Percentiles rank a stretch among this genome's conserved stretches.
phyloP scores from a whole-genome alignment of 64 coral and sea anemone species.

The Actinia equina region DNA sequence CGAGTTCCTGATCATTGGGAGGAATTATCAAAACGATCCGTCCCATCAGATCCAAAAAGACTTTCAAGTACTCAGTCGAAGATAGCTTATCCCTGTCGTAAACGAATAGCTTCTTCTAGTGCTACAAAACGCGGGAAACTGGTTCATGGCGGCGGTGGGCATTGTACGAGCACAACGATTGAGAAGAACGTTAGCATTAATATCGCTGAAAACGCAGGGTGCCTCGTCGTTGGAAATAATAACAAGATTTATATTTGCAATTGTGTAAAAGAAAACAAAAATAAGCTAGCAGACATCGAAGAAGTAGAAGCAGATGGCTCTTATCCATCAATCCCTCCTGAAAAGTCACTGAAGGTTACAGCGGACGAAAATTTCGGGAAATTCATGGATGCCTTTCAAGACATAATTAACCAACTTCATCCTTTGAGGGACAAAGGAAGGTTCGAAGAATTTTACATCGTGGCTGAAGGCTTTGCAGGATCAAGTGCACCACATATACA shows the following conservation, averaged over 20 bases:
- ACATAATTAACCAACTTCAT: slow-evolving; percentile 12
- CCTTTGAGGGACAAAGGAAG: slow-evolving; percentile 51
- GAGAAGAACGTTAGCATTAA: not conserved
- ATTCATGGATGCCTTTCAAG: not conserved
- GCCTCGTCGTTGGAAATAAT: not conserved
- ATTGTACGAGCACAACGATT: not conserved
- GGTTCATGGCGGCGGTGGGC: not conserved
- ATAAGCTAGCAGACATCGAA: not conserved
- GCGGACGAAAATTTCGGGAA: not conserved
- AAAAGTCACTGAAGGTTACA: not conserved
- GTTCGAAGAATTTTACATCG: not conserved
- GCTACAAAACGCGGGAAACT: not conserved
- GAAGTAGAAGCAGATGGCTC: not conserved
- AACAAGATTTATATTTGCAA: not conserved
- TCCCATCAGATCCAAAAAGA: not conserved
- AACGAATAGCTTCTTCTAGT: not conserved
- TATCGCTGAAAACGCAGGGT: not conserved
- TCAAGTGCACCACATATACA: not conserved
- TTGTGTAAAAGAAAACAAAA: not conserved
- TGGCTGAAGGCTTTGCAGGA: not conserved
- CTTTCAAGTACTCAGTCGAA: not conserved
- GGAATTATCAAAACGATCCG: not conserved
- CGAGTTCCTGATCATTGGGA: not conserved
- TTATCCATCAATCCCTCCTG: not conserved
- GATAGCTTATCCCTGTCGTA: not conserved